Evolutionary conservation across 35 echinoderm and acorn worm species (phyloP), one percentile per base, ranked within the genome.

Genomic region (Stichopus chloronotus): DNA sequence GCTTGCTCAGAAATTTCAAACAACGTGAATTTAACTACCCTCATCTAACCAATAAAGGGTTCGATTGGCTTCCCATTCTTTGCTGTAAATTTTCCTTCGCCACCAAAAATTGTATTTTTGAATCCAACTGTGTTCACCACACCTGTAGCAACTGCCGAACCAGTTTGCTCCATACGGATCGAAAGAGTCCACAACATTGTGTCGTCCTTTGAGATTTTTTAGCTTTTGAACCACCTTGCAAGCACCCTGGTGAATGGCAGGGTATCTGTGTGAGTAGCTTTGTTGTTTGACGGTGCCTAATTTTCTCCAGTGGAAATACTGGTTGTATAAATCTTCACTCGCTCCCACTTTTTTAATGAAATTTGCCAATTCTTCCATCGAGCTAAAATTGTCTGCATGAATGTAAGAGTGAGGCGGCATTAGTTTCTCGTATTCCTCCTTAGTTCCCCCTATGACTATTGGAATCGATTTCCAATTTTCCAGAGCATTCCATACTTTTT

Each of bases 291-390:
- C 56, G 5, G 8, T 11, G 5, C 91, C 91, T 13, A 23, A 7
- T 17, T 13, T 78, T 24, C 74, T 90, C 76, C 76, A 94, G 19
- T 90, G 20, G 21, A 94, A 90, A 71, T 90, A 90, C 24, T 81
- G 20, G 52, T 94, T 90, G 63, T 94, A 94, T 63, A 79, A 58
- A 5, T 23, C 76, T 8, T 94, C 87, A 69, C 82, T 91, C 8
- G 13, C 58, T 10, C 71, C 60, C 17, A 94, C 92, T 7, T 25
- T 76, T 19, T 94, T 90, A 7, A 94, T 79, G 55, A 63, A 90
- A 59, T 69, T 54, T 19, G 87, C 87, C 16, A 94, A 59, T 23
- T 91, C 87, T 10, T 57, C n/a, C 22, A 90, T 6, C 8, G 56
- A 89, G 2, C 16, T 61, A 43, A 94, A 94, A 24, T 94, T 88